Conservation (phyloP, 2,113 vertebrate species). For the Pomatorhinus ruficollis region DNA sequence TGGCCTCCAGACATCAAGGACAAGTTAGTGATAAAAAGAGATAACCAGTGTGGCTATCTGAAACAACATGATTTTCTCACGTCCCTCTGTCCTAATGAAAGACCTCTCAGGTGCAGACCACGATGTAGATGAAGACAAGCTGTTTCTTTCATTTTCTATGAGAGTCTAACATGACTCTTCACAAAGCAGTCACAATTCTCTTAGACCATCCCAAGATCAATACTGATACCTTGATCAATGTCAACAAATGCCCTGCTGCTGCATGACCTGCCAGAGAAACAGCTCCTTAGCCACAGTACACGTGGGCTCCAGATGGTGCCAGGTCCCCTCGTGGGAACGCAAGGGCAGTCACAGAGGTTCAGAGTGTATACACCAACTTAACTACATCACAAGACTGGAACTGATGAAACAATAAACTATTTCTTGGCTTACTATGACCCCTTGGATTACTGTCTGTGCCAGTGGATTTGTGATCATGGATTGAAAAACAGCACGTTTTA, state of each 20-base stretch:
- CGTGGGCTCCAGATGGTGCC: neutral
- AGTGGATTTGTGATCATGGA: neutral
- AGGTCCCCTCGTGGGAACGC: neutral
- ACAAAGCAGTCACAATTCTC: slow-evolving; percentile 13
- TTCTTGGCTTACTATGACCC: neutral
- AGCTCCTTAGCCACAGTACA: neutral
- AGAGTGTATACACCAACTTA: neutral
- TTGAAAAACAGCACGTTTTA: neutral
- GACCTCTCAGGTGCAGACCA: neutral
- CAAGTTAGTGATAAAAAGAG: neutral
- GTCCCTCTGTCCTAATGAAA: neutral
- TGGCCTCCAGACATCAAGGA: neutral
- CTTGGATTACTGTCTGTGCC: neutral
- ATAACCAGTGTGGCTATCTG: neutral
- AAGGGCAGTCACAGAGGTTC: neutral
- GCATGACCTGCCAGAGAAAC: neutral
- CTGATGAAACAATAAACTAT: slow-evolving; percentile 8
- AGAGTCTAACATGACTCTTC: neutral
- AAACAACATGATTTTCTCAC: neutral
- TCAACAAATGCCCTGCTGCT: neutral
- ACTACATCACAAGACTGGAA: neutral
- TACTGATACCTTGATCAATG: neutral
- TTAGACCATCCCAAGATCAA: neutral
- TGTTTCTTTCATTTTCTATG: neutral
- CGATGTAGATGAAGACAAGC: neutral